A percentile compares a stretch with the other conserved stretches of the same genome.
Conservation (phyloP, 2,888 invertebrate species). For the Philereme transversata region DNA sequence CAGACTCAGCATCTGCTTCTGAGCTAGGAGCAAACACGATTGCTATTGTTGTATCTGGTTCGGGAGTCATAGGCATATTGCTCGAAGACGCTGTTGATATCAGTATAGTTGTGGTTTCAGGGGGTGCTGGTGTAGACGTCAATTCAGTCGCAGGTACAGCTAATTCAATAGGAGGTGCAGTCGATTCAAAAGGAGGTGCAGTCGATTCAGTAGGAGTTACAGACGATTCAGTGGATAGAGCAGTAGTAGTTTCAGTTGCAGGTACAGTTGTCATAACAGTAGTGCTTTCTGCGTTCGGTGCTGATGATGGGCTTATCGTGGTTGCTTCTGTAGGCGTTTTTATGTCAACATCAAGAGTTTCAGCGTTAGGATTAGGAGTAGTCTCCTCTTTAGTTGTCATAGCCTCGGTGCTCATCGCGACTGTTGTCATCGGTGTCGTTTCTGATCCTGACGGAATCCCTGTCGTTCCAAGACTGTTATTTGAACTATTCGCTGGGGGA, state of each 20-base stretch:
- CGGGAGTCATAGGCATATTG: conserved; percentile 23
- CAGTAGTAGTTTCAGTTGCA: conserved; percentile 25
- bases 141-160: conserved; percentile 16
- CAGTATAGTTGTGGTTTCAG: conserved; percentile 34
- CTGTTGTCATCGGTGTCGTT: conserved; percentile 34
- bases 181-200: conserved; percentile 16
- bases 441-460: conserved; percentile 27
- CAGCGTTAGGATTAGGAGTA: conserved; percentile 59
- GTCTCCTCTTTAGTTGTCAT: conserved; percentile 58
- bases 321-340: conserved; percentile 50
- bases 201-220: conserved; percentile 23
- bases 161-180: conserved; percentile 26
- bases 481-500: conserved; percentile 48
- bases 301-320: conserved; percentile 49
- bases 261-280: conserved; percentile 27
- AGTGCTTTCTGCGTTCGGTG: conserved; percentile 58
- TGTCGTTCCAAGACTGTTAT: conserved; percentile 45
- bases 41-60: conserved; percentile 29
- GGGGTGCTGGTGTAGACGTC: conserved; percentile 28
- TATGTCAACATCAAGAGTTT: conserved; percentile 55
- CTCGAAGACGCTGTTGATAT: conserved; percentile 32
- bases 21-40: conserved; percentile 29
- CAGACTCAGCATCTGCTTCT: conserved; percentile 40
- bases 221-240: conserved; percentile 19
- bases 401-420: conserved; percentile 43